phyloP scores from a whole-genome alignment of 2,797 vertebrate species.

The Champsocephalus esox region DNA sequence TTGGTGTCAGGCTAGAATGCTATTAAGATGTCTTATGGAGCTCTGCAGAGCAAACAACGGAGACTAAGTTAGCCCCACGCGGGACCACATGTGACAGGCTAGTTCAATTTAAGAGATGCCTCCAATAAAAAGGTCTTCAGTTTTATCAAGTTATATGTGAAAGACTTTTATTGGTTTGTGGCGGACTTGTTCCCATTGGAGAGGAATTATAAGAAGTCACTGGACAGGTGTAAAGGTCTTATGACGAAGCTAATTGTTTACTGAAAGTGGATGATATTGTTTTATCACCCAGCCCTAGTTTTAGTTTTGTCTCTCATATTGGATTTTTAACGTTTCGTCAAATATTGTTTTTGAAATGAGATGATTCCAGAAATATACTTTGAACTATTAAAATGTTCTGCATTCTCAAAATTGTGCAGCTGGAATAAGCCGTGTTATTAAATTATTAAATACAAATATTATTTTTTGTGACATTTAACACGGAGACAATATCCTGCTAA shows the following conservation, averaged over 20 bases:
- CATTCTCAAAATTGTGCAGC: not conserved
- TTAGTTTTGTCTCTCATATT: not conserved
- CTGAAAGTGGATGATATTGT: not conserved
- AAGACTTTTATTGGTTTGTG: slow-evolving; percentile 7
- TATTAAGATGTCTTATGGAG: slow-evolving; percentile 69
- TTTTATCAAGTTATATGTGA: slow-evolving; percentile 16
- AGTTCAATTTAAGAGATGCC: slow-evolving; percentile 14
- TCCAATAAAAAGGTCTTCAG: slow-evolving; percentile 8
- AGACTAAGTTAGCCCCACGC: slow-evolving; percentile 10
- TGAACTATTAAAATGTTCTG: not conserved
- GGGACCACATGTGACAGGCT: slow-evolving; percentile 25
- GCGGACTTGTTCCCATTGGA: not conserved
- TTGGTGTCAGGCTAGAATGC: slow-evolving; percentile 57
- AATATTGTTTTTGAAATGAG: not conserved
- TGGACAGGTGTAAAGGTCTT: not conserved
- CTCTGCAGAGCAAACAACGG: slow-evolving; percentile 29
- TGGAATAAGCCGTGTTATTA: no score
- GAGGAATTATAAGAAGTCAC: not conserved
- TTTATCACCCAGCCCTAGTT: not conserved
- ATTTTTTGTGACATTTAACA: no score
- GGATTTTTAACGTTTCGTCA: not conserved
- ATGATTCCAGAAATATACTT: not conserved
- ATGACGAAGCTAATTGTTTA: not conserved
- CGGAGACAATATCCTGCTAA: not conserved
- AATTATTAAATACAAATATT: no score